phyloP scores from a whole-genome alignment of 2,113 vertebrate species.

The Noctilio leporinus region DNA sequence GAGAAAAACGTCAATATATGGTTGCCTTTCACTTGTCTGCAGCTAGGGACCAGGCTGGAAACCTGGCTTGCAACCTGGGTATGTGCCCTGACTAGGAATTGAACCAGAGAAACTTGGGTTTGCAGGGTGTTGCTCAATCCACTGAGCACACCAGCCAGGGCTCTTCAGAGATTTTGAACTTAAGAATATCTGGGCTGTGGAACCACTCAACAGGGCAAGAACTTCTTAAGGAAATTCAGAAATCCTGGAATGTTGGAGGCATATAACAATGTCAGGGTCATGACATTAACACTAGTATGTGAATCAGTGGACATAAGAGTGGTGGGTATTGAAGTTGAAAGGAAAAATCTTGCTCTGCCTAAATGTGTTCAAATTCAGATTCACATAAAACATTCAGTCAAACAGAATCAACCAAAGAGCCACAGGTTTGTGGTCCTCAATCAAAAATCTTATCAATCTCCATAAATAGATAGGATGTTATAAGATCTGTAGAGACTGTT shows the following conservation, averaged over 20 bases:
- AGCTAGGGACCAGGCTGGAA: no score
- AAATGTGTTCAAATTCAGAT: background rate
- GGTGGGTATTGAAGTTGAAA: background rate
- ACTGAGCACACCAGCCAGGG: no score
- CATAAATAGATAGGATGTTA: background rate
- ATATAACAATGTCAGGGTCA: background rate
- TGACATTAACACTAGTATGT: background rate
- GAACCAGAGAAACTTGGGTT: no score
- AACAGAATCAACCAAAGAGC: background rate
- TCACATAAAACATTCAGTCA: background rate
- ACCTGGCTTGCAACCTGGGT: no score
- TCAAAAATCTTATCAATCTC: background rate
- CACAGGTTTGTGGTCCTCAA: background rate
- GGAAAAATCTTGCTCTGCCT: background rate
- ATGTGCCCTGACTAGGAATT: no score
- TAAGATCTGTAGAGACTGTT: background rate
- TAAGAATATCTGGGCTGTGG: background rate
- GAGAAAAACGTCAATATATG: no score
- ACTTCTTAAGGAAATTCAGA: slow-evolving; percentile 16
- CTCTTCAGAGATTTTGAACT: background rate
- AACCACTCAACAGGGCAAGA: background rate
- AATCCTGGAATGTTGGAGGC: background rate
- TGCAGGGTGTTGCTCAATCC: no score
- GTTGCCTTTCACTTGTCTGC: no score
- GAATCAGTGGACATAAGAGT: background rate